Evolutionary conservation across 2,797 vertebrate species (phyloP).

Genomic region (Esox masquinongy): DNA sequence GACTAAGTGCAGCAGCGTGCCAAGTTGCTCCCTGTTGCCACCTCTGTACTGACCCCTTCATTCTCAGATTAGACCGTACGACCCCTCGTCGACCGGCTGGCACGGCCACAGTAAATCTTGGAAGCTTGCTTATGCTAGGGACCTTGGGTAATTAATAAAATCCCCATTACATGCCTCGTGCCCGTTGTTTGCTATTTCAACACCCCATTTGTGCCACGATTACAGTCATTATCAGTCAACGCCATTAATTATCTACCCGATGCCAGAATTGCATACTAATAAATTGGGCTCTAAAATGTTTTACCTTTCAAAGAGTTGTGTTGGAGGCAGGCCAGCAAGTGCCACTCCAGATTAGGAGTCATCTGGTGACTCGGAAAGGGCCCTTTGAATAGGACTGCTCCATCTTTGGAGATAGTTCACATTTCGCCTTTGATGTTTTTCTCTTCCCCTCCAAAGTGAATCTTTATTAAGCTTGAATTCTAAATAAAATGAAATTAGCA

Average conservation of each 20-base stretch:
- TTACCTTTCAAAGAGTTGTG: constrained; percentile 84
- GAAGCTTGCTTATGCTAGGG: constrained; percentile 70
- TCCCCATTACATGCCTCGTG: constrained; percentile 86
- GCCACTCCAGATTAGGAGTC: constrained; percentile 83
- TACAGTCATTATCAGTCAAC: constrained; percentile 88
- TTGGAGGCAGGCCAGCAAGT: constrained; percentile 79
- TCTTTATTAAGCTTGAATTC: constrained; percentile 87
- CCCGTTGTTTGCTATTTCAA: constrained; percentile 89
- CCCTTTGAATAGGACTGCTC: constrained; percentile 80
- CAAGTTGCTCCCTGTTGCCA: constrained; percentile 29
- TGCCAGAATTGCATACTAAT: constrained; percentile 86
- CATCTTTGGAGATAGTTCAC: constrained; percentile 87
- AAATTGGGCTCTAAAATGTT: constrained; percentile 80
- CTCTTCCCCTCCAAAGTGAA: constrained; percentile 80
- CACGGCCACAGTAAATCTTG: constrained; percentile 80
- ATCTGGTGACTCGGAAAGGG: constrained; percentile 77
- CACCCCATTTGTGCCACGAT: constrained; percentile 87
- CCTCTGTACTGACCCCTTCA: constrained; percentile 65
- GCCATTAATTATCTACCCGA: constrained; percentile 84
- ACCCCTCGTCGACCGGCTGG: constrained; percentile 69
- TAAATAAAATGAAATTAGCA: constrained; percentile 88
- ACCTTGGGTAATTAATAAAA: constrained; percentile 84
- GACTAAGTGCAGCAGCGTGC: constrained; percentile 34
- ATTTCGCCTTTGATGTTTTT: constrained; percentile 80
- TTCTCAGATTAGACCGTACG: constrained; percentile 62